Conservation (phyloP, 2,113 vertebrate species). For the Pangasianodon hypophthalmus region DNA sequence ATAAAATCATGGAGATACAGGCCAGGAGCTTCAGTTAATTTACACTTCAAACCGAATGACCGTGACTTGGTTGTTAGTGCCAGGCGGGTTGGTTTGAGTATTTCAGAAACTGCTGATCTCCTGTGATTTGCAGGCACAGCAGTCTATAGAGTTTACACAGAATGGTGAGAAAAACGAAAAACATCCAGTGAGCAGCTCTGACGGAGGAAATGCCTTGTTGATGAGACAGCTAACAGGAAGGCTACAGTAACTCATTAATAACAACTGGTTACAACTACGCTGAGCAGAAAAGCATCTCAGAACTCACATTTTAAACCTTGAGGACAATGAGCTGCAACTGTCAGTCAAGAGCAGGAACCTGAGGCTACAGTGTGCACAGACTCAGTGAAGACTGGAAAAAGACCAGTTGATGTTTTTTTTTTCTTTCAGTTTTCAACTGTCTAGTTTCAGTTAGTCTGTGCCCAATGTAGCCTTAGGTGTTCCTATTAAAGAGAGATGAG, state of each 20-base stretch:
- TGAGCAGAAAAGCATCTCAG: not conserved
- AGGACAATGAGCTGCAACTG: not conserved
- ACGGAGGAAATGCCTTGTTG: not conserved
- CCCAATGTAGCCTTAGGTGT: not conserved
- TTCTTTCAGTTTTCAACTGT: not conserved
- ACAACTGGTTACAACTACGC: not conserved
- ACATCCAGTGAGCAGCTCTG: not conserved
- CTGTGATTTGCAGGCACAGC: too few species aligned
- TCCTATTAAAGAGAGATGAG: not conserved
- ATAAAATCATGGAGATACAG: too few species aligned
- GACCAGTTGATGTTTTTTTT: not conserved
- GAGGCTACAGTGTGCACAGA: not conserved
- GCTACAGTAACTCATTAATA: not conserved
- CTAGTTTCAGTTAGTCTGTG: not conserved
- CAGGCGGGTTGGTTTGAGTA: too few species aligned
- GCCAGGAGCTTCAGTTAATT: too few species aligned
- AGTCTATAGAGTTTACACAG: too few species aligned
- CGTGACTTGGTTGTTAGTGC: too few species aligned
- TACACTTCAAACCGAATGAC: too few species aligned
- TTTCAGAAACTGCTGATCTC: too few species aligned
- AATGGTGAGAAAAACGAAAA: not conserved
- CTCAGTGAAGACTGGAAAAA: not conserved
- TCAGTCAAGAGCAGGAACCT: not conserved
- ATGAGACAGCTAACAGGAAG: not conserved
- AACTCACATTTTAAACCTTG: not conserved